Conservation (phyloP, 2,113 vertebrate species). For the Felis chaus region DNA sequence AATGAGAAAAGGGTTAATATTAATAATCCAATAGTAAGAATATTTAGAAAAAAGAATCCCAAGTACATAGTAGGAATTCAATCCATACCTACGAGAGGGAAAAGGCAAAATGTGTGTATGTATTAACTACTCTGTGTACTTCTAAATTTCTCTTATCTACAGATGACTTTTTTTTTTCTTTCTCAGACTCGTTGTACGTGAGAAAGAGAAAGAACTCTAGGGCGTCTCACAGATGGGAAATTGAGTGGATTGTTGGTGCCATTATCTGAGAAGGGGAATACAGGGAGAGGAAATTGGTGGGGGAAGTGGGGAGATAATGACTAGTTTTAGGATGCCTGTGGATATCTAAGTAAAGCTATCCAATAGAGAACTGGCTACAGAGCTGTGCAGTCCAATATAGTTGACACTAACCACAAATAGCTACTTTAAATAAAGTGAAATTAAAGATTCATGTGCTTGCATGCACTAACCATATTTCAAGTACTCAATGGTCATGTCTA, state of each 20-base stretch:
- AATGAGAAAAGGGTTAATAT: constrained; percentile 14
- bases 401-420: background rate
- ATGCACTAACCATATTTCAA: constrained; percentile 26
- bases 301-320: background rate
- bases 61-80: background rate
- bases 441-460: constrained; percentile 11
- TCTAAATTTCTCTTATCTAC: constrained; percentile 8
- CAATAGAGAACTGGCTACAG: background rate
- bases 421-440: constrained; percentile 46
- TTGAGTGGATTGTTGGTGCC: background rate
- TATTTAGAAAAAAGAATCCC: background rate
- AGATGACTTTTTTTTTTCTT: constrained; percentile 23
- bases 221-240: background rate
- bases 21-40: background rate
- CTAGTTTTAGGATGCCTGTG: background rate
- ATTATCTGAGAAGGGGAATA: constrained; percentile 6
- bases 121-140: background rate
- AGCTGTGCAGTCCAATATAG: background rate
- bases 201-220: background rate
- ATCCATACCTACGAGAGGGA: background rate
- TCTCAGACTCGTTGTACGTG: background rate
- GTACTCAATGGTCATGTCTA: background rate
- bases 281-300: background rate
- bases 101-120: background rate
- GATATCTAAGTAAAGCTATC: constrained; percentile 20